A percentile compares a stretch with the other conserved stretches of the same genome.
Conservation (phyloP, 64 coral and sea anemone genomes). For the Catalaphyllia jardinei region DNA sequence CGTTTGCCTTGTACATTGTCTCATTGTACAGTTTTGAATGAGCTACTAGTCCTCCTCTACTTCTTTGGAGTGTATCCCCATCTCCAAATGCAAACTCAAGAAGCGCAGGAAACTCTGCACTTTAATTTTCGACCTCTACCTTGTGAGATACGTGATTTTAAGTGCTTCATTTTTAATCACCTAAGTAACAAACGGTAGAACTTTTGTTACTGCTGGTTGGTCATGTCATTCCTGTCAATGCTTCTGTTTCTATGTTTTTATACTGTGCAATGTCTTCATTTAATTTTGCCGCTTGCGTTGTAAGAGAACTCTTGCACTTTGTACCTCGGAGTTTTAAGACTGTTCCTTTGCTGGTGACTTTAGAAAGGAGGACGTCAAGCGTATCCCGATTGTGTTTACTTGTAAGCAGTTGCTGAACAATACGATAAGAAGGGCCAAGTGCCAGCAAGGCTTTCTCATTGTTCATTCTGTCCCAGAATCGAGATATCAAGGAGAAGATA, state of each 20-base stretch:
- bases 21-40: conserved; percentile 31
- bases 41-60: conserved; percentile 32
- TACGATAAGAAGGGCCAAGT: conserved; percentile 26
- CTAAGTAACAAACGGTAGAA: no score
- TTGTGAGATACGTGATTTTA: no score
- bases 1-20: conserved; percentile 26
- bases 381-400: conserved; percentile 39
- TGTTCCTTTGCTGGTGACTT: conserved; percentile 32
- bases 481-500: conserved; percentile 23
- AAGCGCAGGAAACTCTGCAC: background rate
- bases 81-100: conserved; percentile 42
- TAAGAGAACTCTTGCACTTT: conserved; percentile 30
- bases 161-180: no score
- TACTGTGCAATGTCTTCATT: conserved; percentile 18
- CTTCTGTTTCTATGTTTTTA: background rate
- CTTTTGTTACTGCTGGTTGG: no score
- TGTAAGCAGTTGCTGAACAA: conserved; percentile 28
- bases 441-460: conserved; percentile 30
- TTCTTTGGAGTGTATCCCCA: conserved; percentile 16
- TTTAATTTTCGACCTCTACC: no score
- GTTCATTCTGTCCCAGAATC: conserved; percentile 4
- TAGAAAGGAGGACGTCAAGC: conserved; percentile 34
- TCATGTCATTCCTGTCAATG: background rate
- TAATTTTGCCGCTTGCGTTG: conserved; percentile 27
- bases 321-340: conserved; percentile 44